phyloP scores from a whole-genome alignment of 2,113 vertebrate species.

The Odocoileus hemionus region DNA sequence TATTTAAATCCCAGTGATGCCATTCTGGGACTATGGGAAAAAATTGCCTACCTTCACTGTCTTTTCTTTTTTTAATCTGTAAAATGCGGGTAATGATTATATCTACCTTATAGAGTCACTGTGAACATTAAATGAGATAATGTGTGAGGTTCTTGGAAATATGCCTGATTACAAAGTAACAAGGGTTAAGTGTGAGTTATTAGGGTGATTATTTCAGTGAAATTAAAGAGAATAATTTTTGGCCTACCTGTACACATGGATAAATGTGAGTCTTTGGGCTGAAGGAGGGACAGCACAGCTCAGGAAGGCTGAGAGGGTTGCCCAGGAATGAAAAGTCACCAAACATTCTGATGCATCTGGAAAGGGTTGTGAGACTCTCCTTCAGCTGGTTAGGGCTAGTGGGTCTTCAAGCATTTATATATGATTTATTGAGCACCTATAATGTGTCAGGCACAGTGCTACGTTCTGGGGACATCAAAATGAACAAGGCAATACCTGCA shows the following conservation, averaged over 20 bases:
- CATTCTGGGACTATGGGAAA: not conserved
- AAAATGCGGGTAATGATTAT: not conserved
- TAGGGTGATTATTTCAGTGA: not conserved
- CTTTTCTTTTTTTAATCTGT: not conserved
- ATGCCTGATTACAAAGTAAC: not conserved
- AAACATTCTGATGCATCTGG: not conserved
- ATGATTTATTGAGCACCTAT: not conserved
- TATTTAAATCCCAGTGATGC: not conserved
- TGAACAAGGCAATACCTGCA: not conserved
- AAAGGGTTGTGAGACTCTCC: not conserved
- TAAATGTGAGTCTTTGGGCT: not conserved
- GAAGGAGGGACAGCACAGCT: not conserved
- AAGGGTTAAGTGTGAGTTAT: not conserved
- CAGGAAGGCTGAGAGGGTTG: not conserved
- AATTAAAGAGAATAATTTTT: conserved; percentile 8
- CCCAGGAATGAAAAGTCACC: not conserved
- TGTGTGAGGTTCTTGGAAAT: not conserved
- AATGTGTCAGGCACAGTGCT: not conserved
- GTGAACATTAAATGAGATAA: not conserved
- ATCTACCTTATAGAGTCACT: not conserved
- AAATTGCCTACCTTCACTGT: not conserved
- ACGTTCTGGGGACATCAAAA: not conserved
- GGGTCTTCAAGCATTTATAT: not conserved
- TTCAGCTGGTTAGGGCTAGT: not conserved
- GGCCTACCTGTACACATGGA: not conserved